Percentiles rank a stretch among this genome's conserved stretches.
Evolutionary conservation across 2,797 vertebrate species (phyloP).

Genomic region (Allobates femoralis): DNA sequence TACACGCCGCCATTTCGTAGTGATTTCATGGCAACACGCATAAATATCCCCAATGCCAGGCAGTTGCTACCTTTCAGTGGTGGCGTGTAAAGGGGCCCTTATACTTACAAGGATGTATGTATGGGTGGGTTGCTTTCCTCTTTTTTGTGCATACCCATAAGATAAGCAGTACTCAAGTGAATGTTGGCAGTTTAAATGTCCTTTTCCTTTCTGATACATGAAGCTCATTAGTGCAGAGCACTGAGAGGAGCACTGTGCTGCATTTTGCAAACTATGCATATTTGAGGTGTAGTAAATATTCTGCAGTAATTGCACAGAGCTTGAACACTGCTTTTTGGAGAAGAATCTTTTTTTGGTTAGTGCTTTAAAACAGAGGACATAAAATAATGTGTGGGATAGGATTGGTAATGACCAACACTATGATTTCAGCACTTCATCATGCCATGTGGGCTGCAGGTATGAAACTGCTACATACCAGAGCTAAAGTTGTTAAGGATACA

Average conservation of each 20-base stretch:
- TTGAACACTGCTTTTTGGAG: background rate
- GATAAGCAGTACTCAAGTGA: background rate
- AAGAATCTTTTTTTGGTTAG: background rate
- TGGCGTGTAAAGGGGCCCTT: too few relatives aligned
- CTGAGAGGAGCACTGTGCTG: background rate
- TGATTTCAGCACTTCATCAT: background rate
- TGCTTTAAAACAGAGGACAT: conserved; percentile 4
- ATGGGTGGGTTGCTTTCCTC: background rate
- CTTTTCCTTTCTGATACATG: background rate
- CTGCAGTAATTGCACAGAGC: background rate
- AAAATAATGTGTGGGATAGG: background rate
- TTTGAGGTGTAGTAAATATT: background rate
- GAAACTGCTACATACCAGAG: background rate
- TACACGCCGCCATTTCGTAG: too few relatives aligned
- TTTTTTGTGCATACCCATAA: background rate
- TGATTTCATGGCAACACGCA: too few relatives aligned
- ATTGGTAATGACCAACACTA: background rate
- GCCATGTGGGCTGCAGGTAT: background rate
- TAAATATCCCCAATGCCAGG: too few relatives aligned
- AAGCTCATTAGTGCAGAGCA: background rate
- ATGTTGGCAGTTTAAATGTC: conserved; percentile 16
- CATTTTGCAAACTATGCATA: background rate
- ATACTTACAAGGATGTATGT: too few relatives aligned
- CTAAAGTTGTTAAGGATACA: too few relatives aligned
- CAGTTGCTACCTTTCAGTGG: too few relatives aligned